Conservation (phyloP, 2,888 invertebrate species). For the Aphidoletes aphidimyza region DNA sequence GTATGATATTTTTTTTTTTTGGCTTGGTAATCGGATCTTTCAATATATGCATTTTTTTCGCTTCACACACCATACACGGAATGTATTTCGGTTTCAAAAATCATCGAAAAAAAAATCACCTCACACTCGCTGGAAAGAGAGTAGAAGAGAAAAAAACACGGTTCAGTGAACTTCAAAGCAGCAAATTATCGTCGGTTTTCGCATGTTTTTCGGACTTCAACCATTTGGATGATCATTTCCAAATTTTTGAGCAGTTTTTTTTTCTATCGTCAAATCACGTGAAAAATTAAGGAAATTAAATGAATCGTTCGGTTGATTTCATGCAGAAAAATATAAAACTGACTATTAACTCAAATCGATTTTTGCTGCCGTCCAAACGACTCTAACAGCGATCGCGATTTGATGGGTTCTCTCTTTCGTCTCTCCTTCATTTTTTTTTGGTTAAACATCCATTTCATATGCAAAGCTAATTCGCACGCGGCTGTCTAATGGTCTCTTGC, state of each 20-base stretch:
- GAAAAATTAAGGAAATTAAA: slow-evolving; percentile 22
- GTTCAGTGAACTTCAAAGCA: slow-evolving; percentile 43
- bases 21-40: not conserved
- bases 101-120: not conserved
- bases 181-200: slow-evolving; percentile 1
- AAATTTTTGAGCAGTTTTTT: slow-evolving; percentile 12
- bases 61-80: not conserved
- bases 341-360: slow-evolving; percentile 10
- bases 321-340: too few relatives aligned
- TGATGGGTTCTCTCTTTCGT: too few relatives aligned
- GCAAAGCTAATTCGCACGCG: not conserved
- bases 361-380: not conserved
- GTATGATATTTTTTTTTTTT: slow-evolving; percentile 18
- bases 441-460: not conserved
- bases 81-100: not conserved
- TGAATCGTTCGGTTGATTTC: not conserved
- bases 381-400: too few relatives aligned
- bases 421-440: not conserved
- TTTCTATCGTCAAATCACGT: slow-evolving; percentile 12
- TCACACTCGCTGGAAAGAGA: not conserved
- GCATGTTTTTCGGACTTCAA: not conserved
- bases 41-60: not conserved
- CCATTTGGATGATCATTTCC: slow-evolving; percentile 36
- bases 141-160: not conserved
- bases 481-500: not conserved